Base-by-base conservation (phyloP, 64 coral and sea anemone genomes). In the Montipora cactus region DNA sequence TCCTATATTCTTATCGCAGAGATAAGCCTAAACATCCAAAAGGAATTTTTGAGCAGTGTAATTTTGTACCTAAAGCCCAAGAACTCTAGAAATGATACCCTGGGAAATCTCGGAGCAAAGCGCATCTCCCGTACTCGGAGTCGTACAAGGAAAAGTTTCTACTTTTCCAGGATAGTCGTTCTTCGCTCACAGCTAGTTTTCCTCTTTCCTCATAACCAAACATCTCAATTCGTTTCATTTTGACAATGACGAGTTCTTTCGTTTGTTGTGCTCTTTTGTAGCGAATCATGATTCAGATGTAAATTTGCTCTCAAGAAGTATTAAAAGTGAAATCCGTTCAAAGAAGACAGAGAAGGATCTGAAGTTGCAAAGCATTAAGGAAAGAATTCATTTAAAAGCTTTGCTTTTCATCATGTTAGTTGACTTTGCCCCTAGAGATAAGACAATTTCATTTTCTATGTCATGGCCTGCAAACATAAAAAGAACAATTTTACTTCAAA, bases 371-470 rank as follows among this genome's bases (percentile, higher is more conserved):
- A 44, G 16, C 66, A 71, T 66, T 68, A 86, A 71, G 9, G 82
- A 51, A 86, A 86, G 82, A 86, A 86, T 86, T 86, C 82, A 86
- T 21, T 86, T 86, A 86, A 86, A 68, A 71, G 64, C 62, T 72
- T 86, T 51, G 44, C 46, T 22, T 59, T 67, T 45, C 19, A 70
- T 51, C 0, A 70, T 86, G 47, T 68, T 23, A 86, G 1, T 86
- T 71, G 19, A 69, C 47, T 86, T 44, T 81, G 53, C 79, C 52
- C 52, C 44, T 2, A 50, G 61, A 25, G 66, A 7, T 69, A 50
- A 86, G 7, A 10, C 28, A n/a, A 37, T 37, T 49, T 14, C 8
- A 78, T 49, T 78, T 78, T 67, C 16, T 69, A 47, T 5, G 7
- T 15, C 14, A 15, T 55, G 59, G 44, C 25, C 47, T 67, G 44